phyloP scores from a whole-genome alignment of 2,888 invertebrate genomes.

The Agrochola macilenta region DNA sequence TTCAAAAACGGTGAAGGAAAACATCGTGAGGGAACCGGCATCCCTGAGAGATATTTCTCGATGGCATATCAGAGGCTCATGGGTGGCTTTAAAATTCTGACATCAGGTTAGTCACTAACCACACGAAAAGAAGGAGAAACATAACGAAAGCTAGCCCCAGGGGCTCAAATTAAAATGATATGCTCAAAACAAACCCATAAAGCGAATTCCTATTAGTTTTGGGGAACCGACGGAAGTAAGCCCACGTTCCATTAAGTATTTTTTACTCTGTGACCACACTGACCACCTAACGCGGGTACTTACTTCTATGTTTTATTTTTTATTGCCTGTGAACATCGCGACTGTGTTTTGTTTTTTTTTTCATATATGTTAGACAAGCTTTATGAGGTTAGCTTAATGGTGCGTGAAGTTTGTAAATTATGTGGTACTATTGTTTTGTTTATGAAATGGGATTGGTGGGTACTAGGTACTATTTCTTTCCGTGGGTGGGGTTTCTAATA shows the following conservation, averaged over 20 bases:
- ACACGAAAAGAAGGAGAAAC: too few relatives aligned
- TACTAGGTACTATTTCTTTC: neutral
- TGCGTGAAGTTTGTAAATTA: conserved; percentile 27
- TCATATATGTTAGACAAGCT: neutral
- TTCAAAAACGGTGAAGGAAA: too few relatives aligned
- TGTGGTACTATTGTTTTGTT: conserved; percentile 13
- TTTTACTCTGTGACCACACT: conserved; percentile 73
- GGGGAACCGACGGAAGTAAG: conserved; percentile 58
- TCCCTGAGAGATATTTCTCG: too few relatives aligned
- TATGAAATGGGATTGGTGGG: neutral
- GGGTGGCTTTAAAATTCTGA: too few relatives aligned
- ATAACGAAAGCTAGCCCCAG: neutral
- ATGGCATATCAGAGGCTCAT: too few relatives aligned
- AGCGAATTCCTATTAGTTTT: conserved; percentile 59
- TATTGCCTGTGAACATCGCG: conserved; percentile 49
- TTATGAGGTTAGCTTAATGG: conserved; percentile 34
- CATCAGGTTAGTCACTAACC: too few relatives aligned
- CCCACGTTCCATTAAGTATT: conserved; percentile 67
- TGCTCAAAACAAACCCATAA: conserved; percentile 11
- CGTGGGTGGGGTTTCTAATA: rapidly evolving
- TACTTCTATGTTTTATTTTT: conserved; percentile 55
- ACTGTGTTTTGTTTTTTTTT: conserved; percentile 41
- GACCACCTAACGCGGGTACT: conserved; percentile 69
- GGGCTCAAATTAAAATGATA: conserved; percentile 8
- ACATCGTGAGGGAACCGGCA: too few relatives aligned